Conservation (phyloP, 1,140 invertebrate genomes). For the Drosophila ficusphila region DNA sequence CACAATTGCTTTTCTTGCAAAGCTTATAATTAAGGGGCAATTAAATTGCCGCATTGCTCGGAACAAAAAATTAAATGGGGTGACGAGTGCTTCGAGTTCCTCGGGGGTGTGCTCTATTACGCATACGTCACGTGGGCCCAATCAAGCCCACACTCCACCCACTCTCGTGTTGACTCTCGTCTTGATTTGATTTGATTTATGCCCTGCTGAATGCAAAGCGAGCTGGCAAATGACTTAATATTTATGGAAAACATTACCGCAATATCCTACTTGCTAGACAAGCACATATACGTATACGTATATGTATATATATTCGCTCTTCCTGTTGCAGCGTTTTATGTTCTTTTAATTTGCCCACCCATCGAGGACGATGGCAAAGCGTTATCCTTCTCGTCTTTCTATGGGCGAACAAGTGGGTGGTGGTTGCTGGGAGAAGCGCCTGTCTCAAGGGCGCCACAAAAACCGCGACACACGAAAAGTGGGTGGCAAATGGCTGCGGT, state of each 20-base stretch:
- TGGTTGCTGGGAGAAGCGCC: slow-evolving; percentile 6
- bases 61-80: not conserved
- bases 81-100: not conserved
- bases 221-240: slow-evolving; percentile 49
- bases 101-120: slow-evolving; percentile 18
- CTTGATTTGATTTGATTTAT: slow-evolving; percentile 55
- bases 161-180: slow-evolving; percentile 25
- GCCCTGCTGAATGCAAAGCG: slow-evolving; percentile 45
- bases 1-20: not conserved
- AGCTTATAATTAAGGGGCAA: slow-evolving; percentile 25
- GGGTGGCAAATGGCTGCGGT: slow-evolving; percentile 12
- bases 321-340: slow-evolving; percentile 39
- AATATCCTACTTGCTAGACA: slow-evolving; percentile 44
- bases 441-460: slow-evolving; percentile 49
- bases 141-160: not conserved
- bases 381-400: slow-evolving; percentile 6
- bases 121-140: slow-evolving; percentile 28
- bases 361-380: not conserved
- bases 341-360: slow-evolving; percentile 49
- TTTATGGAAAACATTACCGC: slow-evolving; percentile 54
- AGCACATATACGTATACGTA: not conserved
- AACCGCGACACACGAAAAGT: slow-evolving; percentile 31
- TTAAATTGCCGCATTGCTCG: slow-evolving; percentile 14
- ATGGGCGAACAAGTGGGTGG: not conserved
- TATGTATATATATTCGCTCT: not conserved